Evolutionary conservation across 2,888 invertebrate species (phyloP).

Genomic region (Eugnorisma glareosa): DNA sequence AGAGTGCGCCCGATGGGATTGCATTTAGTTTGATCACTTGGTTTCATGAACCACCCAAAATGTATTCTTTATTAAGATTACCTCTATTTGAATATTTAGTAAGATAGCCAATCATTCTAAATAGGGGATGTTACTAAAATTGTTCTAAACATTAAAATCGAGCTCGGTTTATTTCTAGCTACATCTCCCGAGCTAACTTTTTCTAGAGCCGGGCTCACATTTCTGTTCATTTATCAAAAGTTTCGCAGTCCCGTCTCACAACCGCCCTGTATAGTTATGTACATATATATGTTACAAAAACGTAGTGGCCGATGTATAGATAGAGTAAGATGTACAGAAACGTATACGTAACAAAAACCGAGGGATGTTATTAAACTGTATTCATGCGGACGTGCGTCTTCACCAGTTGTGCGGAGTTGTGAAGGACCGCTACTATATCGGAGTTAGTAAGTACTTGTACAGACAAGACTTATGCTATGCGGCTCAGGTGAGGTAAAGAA

Average conservation of each 20-base stretch:
- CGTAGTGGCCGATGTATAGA: conserved; percentile 1
- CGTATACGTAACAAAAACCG: conserved; percentile 31
- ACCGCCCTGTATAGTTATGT: not conserved
- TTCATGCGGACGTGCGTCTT: conserved; percentile 46
- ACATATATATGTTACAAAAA: conserved; percentile 16
- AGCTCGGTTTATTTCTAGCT: not conserved
- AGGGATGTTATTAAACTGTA: conserved; percentile 57
- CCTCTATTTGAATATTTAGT: not conserved
- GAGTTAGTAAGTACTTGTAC: too few relatives aligned
- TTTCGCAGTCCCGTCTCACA: not conserved
- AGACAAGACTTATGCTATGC: not conserved
- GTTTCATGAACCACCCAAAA: not conserved
- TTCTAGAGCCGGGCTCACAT: not conserved
- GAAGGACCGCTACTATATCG: not conserved
- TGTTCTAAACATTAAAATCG: not conserved
- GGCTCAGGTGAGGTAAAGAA: not conserved
- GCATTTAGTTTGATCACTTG: conserved; percentile 3
- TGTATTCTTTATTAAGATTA: not conserved
- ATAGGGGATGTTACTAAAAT: not conserved
- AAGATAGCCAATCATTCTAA: not conserved
- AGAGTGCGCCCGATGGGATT: not conserved
- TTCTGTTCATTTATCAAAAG: conserved; percentile 17
- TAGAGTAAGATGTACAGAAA: not conserved
- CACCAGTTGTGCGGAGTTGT: not conserved
- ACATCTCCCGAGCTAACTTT: not conserved